phyloP scores from a whole-genome alignment of 2,888 invertebrate species.

The Cerceris ruficornis region DNA sequence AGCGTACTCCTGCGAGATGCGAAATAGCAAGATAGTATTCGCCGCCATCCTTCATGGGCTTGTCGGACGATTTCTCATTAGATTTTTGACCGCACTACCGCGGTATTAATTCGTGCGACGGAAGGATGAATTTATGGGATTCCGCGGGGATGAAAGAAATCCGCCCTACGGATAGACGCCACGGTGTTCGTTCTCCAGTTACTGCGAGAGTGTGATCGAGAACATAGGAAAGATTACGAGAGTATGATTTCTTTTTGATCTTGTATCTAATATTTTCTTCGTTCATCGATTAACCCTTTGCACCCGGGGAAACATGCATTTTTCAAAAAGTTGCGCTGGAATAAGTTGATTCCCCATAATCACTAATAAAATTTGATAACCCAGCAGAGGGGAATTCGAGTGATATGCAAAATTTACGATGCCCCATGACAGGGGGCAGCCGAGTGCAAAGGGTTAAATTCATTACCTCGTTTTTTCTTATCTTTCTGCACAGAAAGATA shows the following conservation, averaged over 20 bases:
- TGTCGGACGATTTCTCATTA: slow-evolving; percentile 67
- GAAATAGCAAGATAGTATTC: slow-evolving; percentile 53
- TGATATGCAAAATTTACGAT: too few species aligned
- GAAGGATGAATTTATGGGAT: slow-evolving; percentile 57
- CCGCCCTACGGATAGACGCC: slow-evolving; percentile 45
- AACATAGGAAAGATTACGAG: background rate
- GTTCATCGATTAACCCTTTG: background rate
- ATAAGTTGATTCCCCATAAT: too few species aligned
- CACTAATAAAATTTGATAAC: too few species aligned
- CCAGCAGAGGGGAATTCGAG: too few species aligned
- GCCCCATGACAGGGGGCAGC: too few species aligned
- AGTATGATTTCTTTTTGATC: background rate
- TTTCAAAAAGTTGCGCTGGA: too few species aligned
- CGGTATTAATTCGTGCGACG: slow-evolving; percentile 64
- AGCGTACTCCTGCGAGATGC: slow-evolving; percentile 26
- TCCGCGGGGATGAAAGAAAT: slow-evolving; percentile 59
- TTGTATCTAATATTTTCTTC: background rate
- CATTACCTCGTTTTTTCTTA: too few species aligned
- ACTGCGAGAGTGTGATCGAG: slow-evolving; percentile 63
- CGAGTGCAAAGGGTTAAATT: too few species aligned
- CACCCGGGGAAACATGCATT: too few species aligned
- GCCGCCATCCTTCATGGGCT: slow-evolving; percentile 56
- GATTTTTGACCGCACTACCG: slow-evolving; percentile 61
- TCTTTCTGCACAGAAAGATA: too few species aligned
- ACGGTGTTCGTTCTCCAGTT: slow-evolving; percentile 58